phyloP scores from a whole-genome alignment of 2,888 invertebrate species.

The Eupsilia transversa region DNA sequence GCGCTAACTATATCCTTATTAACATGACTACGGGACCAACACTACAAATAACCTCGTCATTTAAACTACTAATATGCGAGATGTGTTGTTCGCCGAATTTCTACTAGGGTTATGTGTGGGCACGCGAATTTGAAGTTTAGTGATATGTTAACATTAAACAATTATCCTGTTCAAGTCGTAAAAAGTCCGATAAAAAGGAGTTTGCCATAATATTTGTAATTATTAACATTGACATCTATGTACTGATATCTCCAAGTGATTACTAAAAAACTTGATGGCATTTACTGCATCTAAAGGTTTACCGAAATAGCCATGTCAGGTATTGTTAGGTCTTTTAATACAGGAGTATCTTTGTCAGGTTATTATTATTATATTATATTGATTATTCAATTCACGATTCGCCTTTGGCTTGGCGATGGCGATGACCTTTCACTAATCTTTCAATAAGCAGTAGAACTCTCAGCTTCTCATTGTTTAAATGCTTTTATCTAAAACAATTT shows the following conservation, averaged over 20 bases:
- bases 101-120: not conserved
- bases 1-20: constrained; percentile 60
- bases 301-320: not conserved
- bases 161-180: no score
- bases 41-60: constrained; percentile 43
- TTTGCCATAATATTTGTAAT: no score
- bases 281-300: not conserved
- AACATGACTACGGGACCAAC: constrained; percentile 19
- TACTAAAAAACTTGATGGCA: not conserved
- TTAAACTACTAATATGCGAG: constrained; percentile 10
- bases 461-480: constrained; percentile 1
- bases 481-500: constrained; percentile 9
- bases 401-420: not conserved
- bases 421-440: not conserved
- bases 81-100: not conserved
- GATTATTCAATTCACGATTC: not conserved
- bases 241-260: not conserved
- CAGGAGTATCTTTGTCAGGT: not conserved
- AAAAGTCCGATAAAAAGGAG: not conserved
- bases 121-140: constrained; percentile 2
- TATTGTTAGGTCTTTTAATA: not conserved
- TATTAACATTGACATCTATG: not conserved
- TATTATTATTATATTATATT: not conserved
- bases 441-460: not conserved
- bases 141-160: not conserved